Evolutionary conservation across 2,888 invertebrate genomes (phyloP).

Genomic region (Perithous albicinctus): DNA sequence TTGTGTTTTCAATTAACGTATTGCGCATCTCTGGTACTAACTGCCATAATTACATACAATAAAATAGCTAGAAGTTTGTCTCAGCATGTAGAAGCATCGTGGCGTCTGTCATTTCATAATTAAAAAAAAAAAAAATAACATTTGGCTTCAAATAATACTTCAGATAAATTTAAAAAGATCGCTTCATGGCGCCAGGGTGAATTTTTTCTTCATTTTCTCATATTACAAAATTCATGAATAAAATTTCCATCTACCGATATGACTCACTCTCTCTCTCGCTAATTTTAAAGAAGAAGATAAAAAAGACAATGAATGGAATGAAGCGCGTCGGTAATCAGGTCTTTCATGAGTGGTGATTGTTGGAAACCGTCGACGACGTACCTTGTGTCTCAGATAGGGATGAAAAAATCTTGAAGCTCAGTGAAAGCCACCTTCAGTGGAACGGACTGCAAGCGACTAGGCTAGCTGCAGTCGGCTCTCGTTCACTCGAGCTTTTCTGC

Average conservation of each 20-base stretch:
- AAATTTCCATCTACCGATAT: slow-evolving; percentile 1
- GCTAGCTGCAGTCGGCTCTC: slow-evolving; percentile 30
- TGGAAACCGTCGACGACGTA: slow-evolving; percentile 15
- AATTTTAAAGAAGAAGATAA: not conserved
- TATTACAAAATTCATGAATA: slow-evolving; percentile 6
- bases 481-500: slow-evolving; percentile 14
- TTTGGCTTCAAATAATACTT: not conserved
- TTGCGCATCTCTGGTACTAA: not conserved
- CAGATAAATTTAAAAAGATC: not conserved
- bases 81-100: slow-evolving; percentile 78
- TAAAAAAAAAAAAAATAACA: slow-evolving; percentile 22
- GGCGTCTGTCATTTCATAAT: slow-evolving; percentile 69
- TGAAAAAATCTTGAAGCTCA: slow-evolving; percentile 38
- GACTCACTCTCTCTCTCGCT: not conserved
- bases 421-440: not conserved
- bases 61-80: slow-evolving; percentile 65
- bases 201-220: slow-evolving; percentile 6
- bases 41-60: slow-evolving; percentile 59
- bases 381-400: not conserved
- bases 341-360: slow-evolving; percentile 29
- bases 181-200: not conserved
- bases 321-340: slow-evolving; percentile 33
- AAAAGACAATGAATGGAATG: slow-evolving; percentile 26
- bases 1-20: too few relatives aligned
- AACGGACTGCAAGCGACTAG: slow-evolving; percentile 30